Evolutionary conservation across 1,140 invertebrate species (phyloP).

Genomic region (Pemphigus obesinymphae): DNA sequence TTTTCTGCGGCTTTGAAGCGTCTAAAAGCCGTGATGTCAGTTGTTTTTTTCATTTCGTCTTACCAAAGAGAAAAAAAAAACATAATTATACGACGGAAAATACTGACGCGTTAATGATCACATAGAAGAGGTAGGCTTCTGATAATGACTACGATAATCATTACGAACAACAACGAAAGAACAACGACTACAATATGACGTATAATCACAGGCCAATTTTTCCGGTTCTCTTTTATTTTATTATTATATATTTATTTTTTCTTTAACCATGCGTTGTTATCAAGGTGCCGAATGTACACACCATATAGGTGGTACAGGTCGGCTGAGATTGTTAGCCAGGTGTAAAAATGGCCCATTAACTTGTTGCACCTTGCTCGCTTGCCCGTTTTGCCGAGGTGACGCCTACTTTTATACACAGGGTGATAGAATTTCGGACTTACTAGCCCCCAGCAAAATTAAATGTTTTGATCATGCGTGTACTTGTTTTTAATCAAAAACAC

Average conservation of each 20-base stretch:
- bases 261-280: constrained; percentile 13
- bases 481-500: neutral
- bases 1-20: neutral
- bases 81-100: neutral
- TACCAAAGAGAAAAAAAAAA: neutral
- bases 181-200: neutral
- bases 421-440: constrained; percentile 25
- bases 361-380: constrained; percentile 30
- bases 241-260: neutral
- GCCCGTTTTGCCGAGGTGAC: constrained; percentile 27
- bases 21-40: neutral
- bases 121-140: constrained; percentile 10
- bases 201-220: constrained; percentile 32
- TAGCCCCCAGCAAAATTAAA: constrained; percentile 4
- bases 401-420: constrained; percentile 25
- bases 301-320: neutral
- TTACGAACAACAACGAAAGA: constrained; percentile 8
- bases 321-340: constrained; percentile 28
- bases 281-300: constrained; percentile 36
- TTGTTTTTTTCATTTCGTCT: neutral
- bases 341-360: constrained; percentile 34
- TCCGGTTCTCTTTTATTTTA: constrained; percentile 17
- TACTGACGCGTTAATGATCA: constrained; percentile 28
- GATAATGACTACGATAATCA: constrained; percentile 30
- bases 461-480: neutral